These are phyloP conservation scores for Yponomeuta malinellus DNA, from an alignment of 2,888 invertebrate genomes.

Conservation along the genomic window DNA sequence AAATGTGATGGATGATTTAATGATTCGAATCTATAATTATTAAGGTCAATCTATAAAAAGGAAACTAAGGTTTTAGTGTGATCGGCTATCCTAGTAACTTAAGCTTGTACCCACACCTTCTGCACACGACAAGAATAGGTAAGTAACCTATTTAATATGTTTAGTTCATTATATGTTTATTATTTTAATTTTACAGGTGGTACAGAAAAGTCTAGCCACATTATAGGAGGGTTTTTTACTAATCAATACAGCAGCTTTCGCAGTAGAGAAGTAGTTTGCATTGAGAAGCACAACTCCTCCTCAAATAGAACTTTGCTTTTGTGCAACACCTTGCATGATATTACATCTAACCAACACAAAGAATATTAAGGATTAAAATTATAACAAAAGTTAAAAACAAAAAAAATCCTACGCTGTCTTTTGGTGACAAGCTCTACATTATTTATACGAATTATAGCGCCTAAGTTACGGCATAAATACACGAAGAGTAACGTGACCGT, in stretches of 20 bases:
- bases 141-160: background rate
- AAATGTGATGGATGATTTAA: conserved; percentile 18
- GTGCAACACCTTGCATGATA: no score
- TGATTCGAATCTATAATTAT: background rate
- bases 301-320: no score
- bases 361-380: conserved; percentile 20
- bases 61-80: background rate
- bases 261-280: no score
- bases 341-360: conserved; percentile 22
- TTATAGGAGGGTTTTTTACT: no score
- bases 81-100: background rate
- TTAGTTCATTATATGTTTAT: background rate
- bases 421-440: conserved; percentile 12
- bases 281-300: no score
- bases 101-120: background rate
- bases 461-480: conserved; percentile 6
- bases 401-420: conserved; percentile 18
- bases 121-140: background rate
- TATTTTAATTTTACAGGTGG: no score
- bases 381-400: conserved; percentile 20
- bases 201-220: no score
- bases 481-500: background rate
- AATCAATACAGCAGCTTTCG: no score
- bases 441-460: conserved; percentile 1
- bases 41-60: background rate